Conservation (phyloP, 2,113 vertebrate species). For the Laticauda colubrina region DNA sequence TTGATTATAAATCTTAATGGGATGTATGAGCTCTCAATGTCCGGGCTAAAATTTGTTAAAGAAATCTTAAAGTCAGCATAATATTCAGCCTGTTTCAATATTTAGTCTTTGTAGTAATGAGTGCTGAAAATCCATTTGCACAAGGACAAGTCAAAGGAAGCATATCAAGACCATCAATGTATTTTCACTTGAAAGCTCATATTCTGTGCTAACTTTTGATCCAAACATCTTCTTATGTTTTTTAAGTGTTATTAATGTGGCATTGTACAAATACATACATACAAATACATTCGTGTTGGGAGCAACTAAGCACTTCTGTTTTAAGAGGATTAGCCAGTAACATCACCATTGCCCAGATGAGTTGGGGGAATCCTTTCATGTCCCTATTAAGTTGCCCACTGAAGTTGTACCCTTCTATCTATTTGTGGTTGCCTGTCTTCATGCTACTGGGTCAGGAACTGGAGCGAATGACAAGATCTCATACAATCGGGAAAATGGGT, state of each 20-base stretch:
- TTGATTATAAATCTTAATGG: not conserved
- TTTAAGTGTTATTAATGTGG: not conserved
- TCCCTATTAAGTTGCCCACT: not conserved
- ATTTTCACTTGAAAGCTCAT: not conserved
- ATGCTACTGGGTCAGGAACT: too few relatives aligned
- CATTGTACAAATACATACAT: not conserved
- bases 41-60: not conserved
- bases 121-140: not conserved
- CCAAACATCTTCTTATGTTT: not conserved
- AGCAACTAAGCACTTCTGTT: too few relatives aligned
- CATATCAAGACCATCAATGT: not conserved
- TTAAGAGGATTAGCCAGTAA: not conserved
- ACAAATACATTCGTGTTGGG: not conserved
- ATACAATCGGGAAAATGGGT: not conserved
- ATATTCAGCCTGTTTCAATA: not conserved
- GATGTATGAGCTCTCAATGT: not conserved
- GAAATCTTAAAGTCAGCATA: not conserved
- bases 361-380: not conserved
- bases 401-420: too few relatives aligned
- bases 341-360: not conserved
- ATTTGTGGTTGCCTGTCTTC: too few relatives aligned
- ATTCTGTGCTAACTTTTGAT: not conserved
- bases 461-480: not conserved
- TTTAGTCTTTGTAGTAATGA: not conserved
- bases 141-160: not conserved